phyloP scores from a whole-genome alignment of 2,888 invertebrate species.

The Mythimna albipuncta region DNA sequence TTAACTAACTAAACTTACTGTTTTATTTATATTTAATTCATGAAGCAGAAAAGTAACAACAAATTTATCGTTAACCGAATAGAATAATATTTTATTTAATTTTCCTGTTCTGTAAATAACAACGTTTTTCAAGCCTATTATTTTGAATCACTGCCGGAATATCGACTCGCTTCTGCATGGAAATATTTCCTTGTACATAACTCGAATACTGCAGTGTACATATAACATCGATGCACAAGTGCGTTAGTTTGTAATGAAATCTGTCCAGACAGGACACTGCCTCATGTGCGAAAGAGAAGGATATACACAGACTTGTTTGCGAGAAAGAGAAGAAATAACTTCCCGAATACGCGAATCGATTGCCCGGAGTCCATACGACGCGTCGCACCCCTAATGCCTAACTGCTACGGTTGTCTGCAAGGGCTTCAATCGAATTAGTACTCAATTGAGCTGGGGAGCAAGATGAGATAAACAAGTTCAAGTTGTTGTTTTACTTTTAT shows the following conservation, averaged over 20 bases:
- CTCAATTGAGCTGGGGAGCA: slow-evolving; percentile 38
- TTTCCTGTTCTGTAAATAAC: slow-evolving; percentile 66
- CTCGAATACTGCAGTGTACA: slow-evolving; percentile 8
- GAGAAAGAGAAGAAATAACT: slow-evolving; percentile 68
- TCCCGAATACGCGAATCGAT: slow-evolving; percentile 87
- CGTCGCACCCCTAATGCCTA: slow-evolving; percentile 81
- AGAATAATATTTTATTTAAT: slow-evolving; percentile 2
- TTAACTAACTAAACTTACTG: not conserved
- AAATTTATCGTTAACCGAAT: not conserved
- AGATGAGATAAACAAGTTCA: slow-evolving; percentile 16
- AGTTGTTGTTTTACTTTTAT: slow-evolving; percentile 27
- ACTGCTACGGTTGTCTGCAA: slow-evolving; percentile 75
- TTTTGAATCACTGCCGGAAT: slow-evolving; percentile 38
- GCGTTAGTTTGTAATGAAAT: slow-evolving; percentile 76
- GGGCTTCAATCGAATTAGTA: slow-evolving; percentile 67
- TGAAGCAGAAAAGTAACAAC: not conserved
- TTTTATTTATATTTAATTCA: slow-evolving; percentile 12
- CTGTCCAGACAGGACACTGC: slow-evolving; percentile 78
- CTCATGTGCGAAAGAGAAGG: slow-evolving; percentile 72
- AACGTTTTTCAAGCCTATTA: slow-evolving; percentile 41
- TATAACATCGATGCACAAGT: slow-evolving; percentile 47
- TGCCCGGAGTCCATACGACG: slow-evolving; percentile 76
- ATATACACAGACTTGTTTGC: slow-evolving; percentile 63
- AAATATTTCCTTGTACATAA: slow-evolving; percentile 45
- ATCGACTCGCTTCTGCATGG: slow-evolving; percentile 2